Conservation (phyloP, 2,113 vertebrate species). For the Salminus brasiliensis region DNA sequence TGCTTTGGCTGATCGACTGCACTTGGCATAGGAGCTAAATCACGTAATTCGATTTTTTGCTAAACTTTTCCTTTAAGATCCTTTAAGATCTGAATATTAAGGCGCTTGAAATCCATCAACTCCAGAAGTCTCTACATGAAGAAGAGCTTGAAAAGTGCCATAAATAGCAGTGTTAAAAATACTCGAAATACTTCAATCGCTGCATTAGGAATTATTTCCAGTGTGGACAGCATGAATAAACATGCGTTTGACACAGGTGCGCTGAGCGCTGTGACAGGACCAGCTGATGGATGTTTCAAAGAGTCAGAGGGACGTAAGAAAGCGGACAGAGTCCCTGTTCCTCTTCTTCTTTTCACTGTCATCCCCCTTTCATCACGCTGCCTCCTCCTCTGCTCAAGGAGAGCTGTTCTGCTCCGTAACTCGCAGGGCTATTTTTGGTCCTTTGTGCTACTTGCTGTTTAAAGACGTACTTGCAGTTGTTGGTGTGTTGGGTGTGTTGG, state of each 20-base stretch:
- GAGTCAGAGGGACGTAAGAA: background rate
- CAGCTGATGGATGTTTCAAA: background rate
- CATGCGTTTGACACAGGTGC: slow-evolving; percentile 7
- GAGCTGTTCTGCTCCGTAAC: slow-evolving; percentile 74
- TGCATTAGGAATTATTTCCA: no score
- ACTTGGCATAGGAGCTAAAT: no score
- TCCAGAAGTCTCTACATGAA: background rate
- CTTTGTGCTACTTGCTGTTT: slow-evolving; percentile 80
- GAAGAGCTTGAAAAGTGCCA: background rate
- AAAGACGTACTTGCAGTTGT: slow-evolving; percentile 76
- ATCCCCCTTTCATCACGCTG: slow-evolving; percentile 12
- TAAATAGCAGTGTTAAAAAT: background rate
- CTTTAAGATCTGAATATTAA: no score
- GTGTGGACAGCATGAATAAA: background rate
- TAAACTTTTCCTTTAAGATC: no score
- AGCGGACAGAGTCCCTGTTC: background rate
- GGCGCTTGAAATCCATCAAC: no score
- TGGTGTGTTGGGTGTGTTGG: slow-evolving; percentile 60
- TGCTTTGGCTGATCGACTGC: no score
- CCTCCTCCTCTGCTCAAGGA: slow-evolving; percentile 63
- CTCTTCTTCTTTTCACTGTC: background rate
- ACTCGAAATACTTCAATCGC: background rate
- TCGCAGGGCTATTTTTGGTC: slow-evolving; percentile 78
- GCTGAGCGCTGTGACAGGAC: background rate
- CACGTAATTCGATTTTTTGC: no score